phyloP scores from a whole-genome alignment of 2,797 vertebrate species.

The Mus minutoides region DNA sequence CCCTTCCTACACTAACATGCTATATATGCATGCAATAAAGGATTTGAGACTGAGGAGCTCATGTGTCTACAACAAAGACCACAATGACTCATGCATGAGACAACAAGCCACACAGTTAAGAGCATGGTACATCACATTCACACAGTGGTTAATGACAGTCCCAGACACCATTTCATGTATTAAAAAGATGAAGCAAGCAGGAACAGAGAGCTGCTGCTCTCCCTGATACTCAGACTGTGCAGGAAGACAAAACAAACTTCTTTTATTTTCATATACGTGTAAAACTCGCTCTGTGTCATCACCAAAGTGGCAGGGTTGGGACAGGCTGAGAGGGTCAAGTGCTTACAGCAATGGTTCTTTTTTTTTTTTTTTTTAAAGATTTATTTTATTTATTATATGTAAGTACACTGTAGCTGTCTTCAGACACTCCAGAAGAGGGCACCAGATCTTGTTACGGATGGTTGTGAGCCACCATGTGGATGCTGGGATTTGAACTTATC shows the following conservation, averaged over 20 bases:
- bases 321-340: background rate
- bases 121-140: constrained; percentile 72
- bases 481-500: too few species aligned
- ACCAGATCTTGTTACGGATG: too few species aligned
- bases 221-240: background rate
- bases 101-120: constrained; percentile 76
- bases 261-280: background rate
- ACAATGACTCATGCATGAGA: constrained; percentile 76
- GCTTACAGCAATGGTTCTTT: background rate
- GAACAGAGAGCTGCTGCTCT: constrained; percentile 56
- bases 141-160: constrained; percentile 72
- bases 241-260: background rate
- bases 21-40: background rate
- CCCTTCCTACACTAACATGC: background rate
- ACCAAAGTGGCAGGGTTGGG: background rate
- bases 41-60: constrained; percentile 18
- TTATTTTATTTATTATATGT: too few species aligned
- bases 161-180: constrained; percentile 34
- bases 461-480: too few species aligned
- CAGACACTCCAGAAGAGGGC: too few species aligned
- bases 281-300: background rate
- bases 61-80: constrained; percentile 44
- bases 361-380: too few species aligned
- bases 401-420: too few species aligned
- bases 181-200: constrained; percentile 74